Evolutionary conservation across 2,797 vertebrate species (phyloP).

Genomic region (Gymnoscopelus braueri): DNA sequence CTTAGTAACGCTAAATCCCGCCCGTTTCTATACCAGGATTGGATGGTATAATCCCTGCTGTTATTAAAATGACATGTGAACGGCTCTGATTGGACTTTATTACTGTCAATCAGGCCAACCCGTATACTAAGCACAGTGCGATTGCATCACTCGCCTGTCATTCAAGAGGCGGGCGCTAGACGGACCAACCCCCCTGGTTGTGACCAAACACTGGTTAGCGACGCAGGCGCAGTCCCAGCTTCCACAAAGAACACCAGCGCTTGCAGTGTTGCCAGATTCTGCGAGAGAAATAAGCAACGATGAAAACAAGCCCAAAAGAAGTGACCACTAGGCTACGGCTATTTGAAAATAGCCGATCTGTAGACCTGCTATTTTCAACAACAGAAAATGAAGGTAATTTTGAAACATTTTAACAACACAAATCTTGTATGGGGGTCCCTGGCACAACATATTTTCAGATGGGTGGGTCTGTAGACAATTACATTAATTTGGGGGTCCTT

Average conservation of each 20-base stretch:
- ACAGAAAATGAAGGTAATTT: no score
- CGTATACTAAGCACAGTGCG: conserved; percentile 73
- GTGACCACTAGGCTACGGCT: no score
- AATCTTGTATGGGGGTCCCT: no score
- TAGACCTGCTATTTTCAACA: no score
- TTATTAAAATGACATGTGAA: neutral
- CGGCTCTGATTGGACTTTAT: conserved; percentile 42
- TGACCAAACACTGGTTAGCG: conserved; percentile 54
- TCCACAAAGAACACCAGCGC: neutral
- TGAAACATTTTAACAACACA: no score
- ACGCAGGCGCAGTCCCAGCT: conserved; percentile 54
- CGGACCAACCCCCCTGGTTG: conserved; percentile 39
- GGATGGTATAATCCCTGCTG: conserved; percentile 29
- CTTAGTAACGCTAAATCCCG: conserved; percentile 79
- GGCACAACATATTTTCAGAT: no score
- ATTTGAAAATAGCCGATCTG: no score
- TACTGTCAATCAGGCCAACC: conserved; percentile 48
- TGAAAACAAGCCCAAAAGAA: no score
- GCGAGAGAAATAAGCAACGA: no score
- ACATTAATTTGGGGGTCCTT: no score
- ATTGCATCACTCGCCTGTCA: conserved; percentile 58
- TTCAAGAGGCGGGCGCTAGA: conserved; percentile 35
- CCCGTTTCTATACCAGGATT: conserved; percentile 76
- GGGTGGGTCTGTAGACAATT: no score
- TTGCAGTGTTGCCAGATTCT: no score